Percentiles rank a stretch among this genome's conserved stretches.
phyloP scores from a whole-genome alignment of 2,797 vertebrate genomes.

The Poeciliopsis presidionis region DNA sequence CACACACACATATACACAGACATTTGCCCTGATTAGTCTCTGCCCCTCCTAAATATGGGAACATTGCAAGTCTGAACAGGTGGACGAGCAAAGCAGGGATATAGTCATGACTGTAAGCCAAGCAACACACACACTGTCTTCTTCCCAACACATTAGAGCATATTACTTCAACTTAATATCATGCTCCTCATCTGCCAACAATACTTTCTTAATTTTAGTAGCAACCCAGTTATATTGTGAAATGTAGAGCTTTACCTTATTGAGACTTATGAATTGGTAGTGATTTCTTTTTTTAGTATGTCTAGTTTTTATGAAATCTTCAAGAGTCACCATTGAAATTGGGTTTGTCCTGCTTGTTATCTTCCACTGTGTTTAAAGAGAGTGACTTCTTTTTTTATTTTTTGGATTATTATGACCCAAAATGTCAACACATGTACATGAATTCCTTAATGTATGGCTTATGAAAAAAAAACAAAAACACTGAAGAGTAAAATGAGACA shows the following conservation, averaged over 20 bases:
- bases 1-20: conserved; percentile 30
- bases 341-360: background rate
- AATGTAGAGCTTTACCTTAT: background rate
- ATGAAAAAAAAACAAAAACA: background rate
- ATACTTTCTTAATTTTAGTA: background rate
- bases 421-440: background rate
- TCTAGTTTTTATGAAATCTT: background rate
- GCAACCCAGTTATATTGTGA: background rate
- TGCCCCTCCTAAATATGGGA: conserved; percentile 55
- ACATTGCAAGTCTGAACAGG: conserved; percentile 75
- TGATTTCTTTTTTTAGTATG: too few species aligned
- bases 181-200: background rate
- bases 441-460: background rate
- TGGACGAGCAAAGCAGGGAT: conserved; percentile 46
- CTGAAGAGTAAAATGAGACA: background rate
- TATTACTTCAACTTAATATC: conserved; percentile 10
- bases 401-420: background rate
- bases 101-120: conserved; percentile 45
- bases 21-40: conserved; percentile 47
- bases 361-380: background rate
- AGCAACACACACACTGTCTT: conserved; percentile 23
- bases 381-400: background rate
- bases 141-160: conserved; percentile 3
- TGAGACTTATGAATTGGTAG: background rate
- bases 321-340: background rate